Base-by-base conservation (phyloP, 2,113 vertebrate species). In the Tragelaphus scriptus region DNA sequence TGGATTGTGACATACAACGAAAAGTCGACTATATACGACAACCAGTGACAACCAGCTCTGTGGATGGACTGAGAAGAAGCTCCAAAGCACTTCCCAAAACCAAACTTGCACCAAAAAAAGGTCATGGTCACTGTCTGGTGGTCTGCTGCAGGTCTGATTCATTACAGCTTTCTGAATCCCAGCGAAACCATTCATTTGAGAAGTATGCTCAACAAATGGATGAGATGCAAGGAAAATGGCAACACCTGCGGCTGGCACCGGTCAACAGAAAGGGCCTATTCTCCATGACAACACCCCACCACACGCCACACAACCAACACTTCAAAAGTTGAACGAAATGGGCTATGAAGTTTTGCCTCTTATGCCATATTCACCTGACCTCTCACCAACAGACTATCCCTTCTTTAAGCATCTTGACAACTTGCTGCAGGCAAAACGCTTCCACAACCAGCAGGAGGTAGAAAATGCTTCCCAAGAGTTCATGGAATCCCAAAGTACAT, bases 401-500 rank as follows among this genome's bases (percentile, higher is more conserved):
- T 77, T 77, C 23, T 44, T 77, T 25, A 26, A 77, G 23, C 71
- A 26, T 77, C 71, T 77, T 23, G 19, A 40, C 71, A 26, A 77
- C 40, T 14, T 77, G 25, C 26, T 77, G 71, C 40, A 77, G 71
- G 71, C 2, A 26, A 40, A 44, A 44, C 0, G 4, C 71, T 44
- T 44, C 40, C 71, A 77, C 71, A 44, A 77, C 71, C 71, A 44
- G 71, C 23, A 77, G 71, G 40, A 26, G 36, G 71, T 40, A 26
- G 36, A 77, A 75, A 77, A 77, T 44, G 71, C 23, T 77, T 77
- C 40, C 40, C 71, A 44, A 44, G 23, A 26, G 71, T 77, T 26
- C 0, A 3, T 4, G 71, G 71, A 26, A 71, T 40, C 68, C 19
- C 68, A 5, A 71, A 77, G 40, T 26, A 26, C 0, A 3, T 3